Base-by-base conservation (phyloP, 2,888 invertebrate species). In the Trissolcus brochymenae region DNA sequence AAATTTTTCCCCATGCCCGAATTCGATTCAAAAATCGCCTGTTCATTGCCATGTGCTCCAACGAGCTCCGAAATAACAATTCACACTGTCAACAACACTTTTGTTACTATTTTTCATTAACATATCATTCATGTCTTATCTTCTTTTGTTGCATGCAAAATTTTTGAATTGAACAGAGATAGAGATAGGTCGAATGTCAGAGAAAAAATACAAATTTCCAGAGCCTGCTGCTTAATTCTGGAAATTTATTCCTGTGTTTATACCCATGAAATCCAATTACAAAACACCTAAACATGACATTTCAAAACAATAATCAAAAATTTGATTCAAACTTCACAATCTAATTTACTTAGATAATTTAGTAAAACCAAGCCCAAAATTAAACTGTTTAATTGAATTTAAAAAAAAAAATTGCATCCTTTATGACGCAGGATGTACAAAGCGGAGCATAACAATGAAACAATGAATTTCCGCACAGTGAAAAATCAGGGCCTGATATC, bases 401-500 rank as follows among this genome's bases (percentile, higher is more conserved):
- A n/a, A n/a, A 46, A 46, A 46, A 55, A 49, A 40, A 17, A 40
- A 16, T 43, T 40, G 68, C 55, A 56, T 60, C 68, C 73, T 68
- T 67, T 72, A 64, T 54, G 11, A 11, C 61, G 54, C 73, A 78
- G 70, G 74, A 78, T 70, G 70, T 72, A 60, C 66, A 64, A 76
- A 76, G 75, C 68, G 65, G 65, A 72, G 75, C 75, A 61, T 60
- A 65, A 67, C 74, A 65, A 35, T 19, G 78, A 67, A 80, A 80
- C 75, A 79, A 78, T 76, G 77, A 78, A 78, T 74, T 78, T 74
- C 73, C 78, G 66, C 70, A 54, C 56, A 43, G 53, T 50, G 60
- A 29, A 46, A 55, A 35, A 55, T 62, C 59, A 11, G 9, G 35
- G 9, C 35, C 35, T 11, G 35, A 35, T 35, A 35, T 35, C 9